A percentile compares a stretch with the other conserved stretches of the same genome.
Conservation (phyloP, 64 coral and sea anemone genomes). For the Pocillopora verrucosa region DNA sequence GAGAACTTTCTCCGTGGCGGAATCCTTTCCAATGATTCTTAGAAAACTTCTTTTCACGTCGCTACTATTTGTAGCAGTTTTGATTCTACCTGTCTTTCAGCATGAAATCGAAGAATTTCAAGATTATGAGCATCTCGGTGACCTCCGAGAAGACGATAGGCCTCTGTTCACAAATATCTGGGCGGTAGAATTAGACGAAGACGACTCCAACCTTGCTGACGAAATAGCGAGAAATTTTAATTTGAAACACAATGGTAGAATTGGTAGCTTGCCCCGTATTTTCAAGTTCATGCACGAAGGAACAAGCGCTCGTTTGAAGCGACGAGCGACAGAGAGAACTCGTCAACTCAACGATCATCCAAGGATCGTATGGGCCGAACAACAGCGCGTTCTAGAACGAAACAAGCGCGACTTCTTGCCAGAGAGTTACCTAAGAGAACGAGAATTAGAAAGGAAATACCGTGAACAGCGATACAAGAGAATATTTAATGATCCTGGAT, state of each 20-base stretch:
- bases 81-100: constrained; percentile 10
- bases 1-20: not conserved
- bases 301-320: constrained; percentile 46
- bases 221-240: constrained; percentile 76
- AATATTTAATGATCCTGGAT: constrained; percentile 66
- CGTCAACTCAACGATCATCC: constrained; percentile 59
- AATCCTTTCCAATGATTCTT: constrained; percentile 43
- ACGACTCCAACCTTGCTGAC: constrained; percentile 63
- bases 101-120: constrained; percentile 19
- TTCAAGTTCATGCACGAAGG: constrained; percentile 82
- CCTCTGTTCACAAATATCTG: constrained; percentile 52
- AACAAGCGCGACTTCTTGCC: constrained; percentile 62
- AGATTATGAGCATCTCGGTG: constrained; percentile 28
- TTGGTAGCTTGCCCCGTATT: constrained; percentile 60
- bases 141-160: constrained; percentile 34
- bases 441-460: constrained; percentile 33
- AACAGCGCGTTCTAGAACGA: constrained; percentile 66
- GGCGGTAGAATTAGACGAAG: constrained; percentile 70
- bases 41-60: constrained; percentile 40
- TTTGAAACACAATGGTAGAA: constrained; percentile 69
- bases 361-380: constrained; percentile 71
- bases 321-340: constrained; percentile 37
- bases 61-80: constrained; percentile 41
- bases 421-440: constrained; percentile 16
- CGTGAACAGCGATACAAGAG: constrained; percentile 63